Evolutionary conservation across 2,888 invertebrate genomes (phyloP).

Genomic region (Hetaerina titia): DNA sequence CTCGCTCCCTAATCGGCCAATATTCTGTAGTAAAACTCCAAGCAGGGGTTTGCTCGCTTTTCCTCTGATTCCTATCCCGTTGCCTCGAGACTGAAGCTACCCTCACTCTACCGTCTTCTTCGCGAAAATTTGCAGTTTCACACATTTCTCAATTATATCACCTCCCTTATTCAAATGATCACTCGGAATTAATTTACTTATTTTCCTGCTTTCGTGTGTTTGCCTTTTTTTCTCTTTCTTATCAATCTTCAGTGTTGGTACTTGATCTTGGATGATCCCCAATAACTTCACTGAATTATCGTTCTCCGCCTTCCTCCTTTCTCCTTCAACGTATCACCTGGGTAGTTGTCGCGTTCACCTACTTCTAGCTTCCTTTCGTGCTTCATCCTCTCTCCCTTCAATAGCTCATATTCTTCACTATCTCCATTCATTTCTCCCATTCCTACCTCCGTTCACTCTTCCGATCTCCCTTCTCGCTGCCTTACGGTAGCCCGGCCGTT

Average conservation of each 20-base stretch:
- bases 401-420: not conserved
- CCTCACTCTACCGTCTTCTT: not conserved
- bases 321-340: too few relatives aligned
- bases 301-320: too few relatives aligned
- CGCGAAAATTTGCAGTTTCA: not conserved
- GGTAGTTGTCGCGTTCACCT: too few relatives aligned
- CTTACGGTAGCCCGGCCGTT: not conserved
- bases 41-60: not conserved
- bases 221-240: not conserved
- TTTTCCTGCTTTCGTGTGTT: not conserved
- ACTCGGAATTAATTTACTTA: not conserved
- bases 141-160: not conserved
- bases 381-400: not conserved
- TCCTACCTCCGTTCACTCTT: not conserved
- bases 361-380: too few relatives aligned
- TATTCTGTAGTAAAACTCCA: too few relatives aligned
- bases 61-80: not conserved
- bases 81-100: not conserved
- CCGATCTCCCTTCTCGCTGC: not conserved
- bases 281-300: too few relatives aligned
- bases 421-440: not conserved
- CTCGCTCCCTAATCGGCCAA: too few relatives aligned
- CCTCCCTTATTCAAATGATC: not conserved
- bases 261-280: too few relatives aligned
- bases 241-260: not conserved